Percentiles rank a stretch among this genome's conserved stretches.
These are phyloP conservation scores for Daphoenositta chrysoptera DNA, from an alignment of 2,113 vertebrate genomes.

Conservation along the genomic window DNA sequence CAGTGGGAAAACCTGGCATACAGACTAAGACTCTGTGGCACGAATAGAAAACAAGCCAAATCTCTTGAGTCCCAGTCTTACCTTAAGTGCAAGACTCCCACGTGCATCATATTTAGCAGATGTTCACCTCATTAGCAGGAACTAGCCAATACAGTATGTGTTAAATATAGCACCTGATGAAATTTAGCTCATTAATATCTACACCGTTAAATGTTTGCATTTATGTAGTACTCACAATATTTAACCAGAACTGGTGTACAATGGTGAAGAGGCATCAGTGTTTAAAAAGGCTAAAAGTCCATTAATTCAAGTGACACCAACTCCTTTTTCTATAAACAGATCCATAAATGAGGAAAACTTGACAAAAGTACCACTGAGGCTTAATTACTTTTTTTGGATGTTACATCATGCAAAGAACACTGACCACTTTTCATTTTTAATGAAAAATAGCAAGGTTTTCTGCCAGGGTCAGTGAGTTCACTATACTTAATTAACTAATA, in stretches of 20 bases:
- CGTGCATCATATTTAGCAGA: background rate
- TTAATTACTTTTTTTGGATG: slow-evolving; percentile 9
- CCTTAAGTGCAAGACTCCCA: background rate
- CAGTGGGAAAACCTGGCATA: background rate
- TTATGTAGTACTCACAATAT: background rate
- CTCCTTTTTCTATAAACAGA: background rate
- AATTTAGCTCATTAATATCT: background rate
- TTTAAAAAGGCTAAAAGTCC: background rate
- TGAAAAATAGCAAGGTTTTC: background rate
- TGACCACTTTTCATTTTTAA: background rate
- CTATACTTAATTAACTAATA: background rate
- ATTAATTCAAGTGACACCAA: background rate
- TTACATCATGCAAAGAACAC: background rate
- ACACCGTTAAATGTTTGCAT: background rate
- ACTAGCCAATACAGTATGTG: background rate
- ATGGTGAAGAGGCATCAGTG: background rate
- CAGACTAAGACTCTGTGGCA: background rate
- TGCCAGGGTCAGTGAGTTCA: background rate
- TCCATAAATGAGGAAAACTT: background rate
- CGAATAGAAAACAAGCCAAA: background rate
- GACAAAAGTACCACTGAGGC: background rate
- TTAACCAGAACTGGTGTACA: background rate
- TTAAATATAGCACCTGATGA: background rate
- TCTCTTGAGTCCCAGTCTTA: background rate
- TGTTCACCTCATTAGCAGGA: background rate